Evolutionary conservation across 2,113 vertebrate genomes (phyloP), one percentile per base, ranked within the genome.

Genomic region (Gymnarchus niloticus): DNA sequence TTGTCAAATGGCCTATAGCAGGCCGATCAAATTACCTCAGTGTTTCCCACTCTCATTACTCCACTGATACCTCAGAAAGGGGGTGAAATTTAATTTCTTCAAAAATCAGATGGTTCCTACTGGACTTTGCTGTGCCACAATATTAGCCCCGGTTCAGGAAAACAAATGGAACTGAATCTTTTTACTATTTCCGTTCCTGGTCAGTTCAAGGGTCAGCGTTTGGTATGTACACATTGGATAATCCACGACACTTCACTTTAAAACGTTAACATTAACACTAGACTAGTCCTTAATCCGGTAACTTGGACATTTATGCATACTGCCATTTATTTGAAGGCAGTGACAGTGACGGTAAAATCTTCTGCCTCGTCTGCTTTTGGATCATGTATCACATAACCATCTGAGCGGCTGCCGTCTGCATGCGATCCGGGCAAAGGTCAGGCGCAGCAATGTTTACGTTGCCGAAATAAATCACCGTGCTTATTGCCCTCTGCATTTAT

Each of bases 401-500:
- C 93, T 94, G 90, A 92, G 89, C 88, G 88, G 91, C 92, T 25
- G 57, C 33, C 14, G 89, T 92, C 41, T 41, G 87, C 92, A 90
- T 92, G 92, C 90, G 56, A 85, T 77, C 88, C 87, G 86, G 89
- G 90, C 90, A 92, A 92, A 89, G 90, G 90, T 89, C 92, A 93
- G 93, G 96, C 94, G 93, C 93, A 94, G 93, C 89, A 91, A 89
- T 92, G 93, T 94, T 95, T 95, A 95, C 95, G 94, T 96, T 95
- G 92, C 91, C 88, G 91, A 90, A 93, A 96, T 98, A 97, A 97
- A 97, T 97, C 96, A 95, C 91, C 91, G 90, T 92, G 94, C 92
- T 94, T 92, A 89, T 94, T 94, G 93, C 89, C 93, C 92, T 90
- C 86, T 21, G 87, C 91, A 93, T 94, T 93, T 90, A 93, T 94